Evolutionary conservation across 2,113 vertebrate genomes (phyloP).

Genomic region (Thalassarche chlororhynchos): DNA sequence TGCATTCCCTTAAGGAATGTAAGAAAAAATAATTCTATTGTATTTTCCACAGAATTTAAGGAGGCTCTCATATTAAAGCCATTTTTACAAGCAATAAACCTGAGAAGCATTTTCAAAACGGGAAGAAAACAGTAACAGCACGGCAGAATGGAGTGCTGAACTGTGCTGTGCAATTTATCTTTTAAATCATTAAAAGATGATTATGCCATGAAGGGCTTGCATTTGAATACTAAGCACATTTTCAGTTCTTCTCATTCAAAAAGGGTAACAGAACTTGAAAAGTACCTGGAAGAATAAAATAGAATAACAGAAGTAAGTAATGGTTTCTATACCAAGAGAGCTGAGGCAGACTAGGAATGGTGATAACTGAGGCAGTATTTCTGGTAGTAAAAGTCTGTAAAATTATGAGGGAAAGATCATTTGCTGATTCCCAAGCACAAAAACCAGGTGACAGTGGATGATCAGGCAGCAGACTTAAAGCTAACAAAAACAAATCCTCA

Average conservation of each 20-base stretch:
- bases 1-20: neutral
- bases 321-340: neutral
- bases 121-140: neutral
- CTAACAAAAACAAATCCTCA: neutral
- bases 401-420: neutral
- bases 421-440: neutral
- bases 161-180: neutral
- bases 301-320: neutral
- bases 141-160: neutral
- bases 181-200: neutral
- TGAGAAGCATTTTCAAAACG: neutral
- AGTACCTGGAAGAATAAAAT: neutral
- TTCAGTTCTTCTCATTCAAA: neutral
- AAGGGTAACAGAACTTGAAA: neutral
- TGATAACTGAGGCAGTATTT: neutral
- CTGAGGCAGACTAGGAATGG: neutral
- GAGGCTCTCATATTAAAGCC: neutral
- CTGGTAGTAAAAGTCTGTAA: neutral
- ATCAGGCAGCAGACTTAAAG: neutral
- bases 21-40: neutral
- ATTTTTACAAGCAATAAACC: neutral
- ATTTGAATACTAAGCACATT: neutral
- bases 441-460: neutral
- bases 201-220: neutral
- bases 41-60: neutral